Conservation (phyloP, 2,888 invertebrate genomes). For the Exocentrus adspersus region DNA sequence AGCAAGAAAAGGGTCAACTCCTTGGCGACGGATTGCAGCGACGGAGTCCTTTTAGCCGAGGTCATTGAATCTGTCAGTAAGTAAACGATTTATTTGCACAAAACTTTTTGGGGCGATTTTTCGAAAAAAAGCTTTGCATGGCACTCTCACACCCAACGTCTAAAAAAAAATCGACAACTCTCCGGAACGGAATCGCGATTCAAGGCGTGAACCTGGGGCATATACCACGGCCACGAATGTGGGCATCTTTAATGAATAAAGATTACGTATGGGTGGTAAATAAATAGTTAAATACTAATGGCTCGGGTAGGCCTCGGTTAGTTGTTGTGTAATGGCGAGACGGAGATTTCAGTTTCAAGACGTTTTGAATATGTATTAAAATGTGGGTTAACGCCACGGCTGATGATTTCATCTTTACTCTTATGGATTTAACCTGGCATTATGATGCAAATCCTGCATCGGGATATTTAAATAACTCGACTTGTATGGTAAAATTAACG, state of each 20-base stretch:
- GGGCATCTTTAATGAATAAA: conserved; percentile 32
- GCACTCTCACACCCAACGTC: not conserved
- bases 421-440: conserved; percentile 34
- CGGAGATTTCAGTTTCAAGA: conserved; percentile 6
- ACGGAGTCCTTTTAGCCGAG: conserved; percentile 91
- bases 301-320: conserved; percentile 20
- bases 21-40: conserved; percentile 90
- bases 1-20: conserved; percentile 83
- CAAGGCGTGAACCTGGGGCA: conserved; percentile 5
- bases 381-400: conserved; percentile 38
- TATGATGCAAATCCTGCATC: conserved; percentile 33
- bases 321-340: conserved; percentile 9
- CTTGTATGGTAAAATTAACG: conserved; percentile 20
- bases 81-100: conserved; percentile 65
- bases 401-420: conserved; percentile 37
- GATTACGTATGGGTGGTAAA: conserved; percentile 24
- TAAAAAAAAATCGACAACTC: not conserved
- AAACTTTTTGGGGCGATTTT: too few relatives aligned
- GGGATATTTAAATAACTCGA: conserved; percentile 19
- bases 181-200: conserved; percentile 3
- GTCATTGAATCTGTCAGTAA: conserved; percentile 95
- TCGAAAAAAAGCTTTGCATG: not conserved
- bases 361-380: conserved; percentile 36
- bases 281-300: conserved; percentile 19
- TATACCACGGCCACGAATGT: conserved; percentile 26